These are phyloP conservation scores for Cryptomyrus ogoouensis DNA, from an alignment of 2,113 vertebrate genomes.

Conservation along the genomic window DNA sequence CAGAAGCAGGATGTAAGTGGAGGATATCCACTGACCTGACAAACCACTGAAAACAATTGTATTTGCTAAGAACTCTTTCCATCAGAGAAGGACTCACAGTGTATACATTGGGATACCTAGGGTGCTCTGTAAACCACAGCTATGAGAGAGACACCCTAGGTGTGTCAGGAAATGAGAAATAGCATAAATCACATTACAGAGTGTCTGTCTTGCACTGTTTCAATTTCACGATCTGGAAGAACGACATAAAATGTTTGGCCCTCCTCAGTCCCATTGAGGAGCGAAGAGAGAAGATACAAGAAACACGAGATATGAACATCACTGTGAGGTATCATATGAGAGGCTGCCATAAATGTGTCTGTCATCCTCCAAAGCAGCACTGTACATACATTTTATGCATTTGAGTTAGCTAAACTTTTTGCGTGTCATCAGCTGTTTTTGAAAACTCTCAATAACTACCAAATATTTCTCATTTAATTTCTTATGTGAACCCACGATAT, in stretches of 20 bases:
- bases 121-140: neutral
- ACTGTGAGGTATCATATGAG: neutral
- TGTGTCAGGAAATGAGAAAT: neutral
- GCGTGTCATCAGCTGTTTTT: neutral
- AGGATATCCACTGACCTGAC: slow-evolving; percentile 43
- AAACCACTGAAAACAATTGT: slow-evolving; percentile 27
- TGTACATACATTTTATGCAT: neutral
- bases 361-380: neutral
- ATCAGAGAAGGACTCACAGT: slow-evolving; percentile 15
- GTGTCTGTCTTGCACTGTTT: neutral
- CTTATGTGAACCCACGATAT: neutral
- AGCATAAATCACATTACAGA: neutral
- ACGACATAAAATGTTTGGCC: neutral
- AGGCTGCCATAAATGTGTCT: neutral
- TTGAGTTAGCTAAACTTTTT: neutral
- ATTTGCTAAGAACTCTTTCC: slow-evolving; percentile 33
- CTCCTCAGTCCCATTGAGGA: neutral
- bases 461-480: neutral
- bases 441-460: neutral
- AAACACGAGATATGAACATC: neutral
- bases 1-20: slow-evolving; percentile 52
- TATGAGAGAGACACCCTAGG: neutral
- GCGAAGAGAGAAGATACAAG: neutral
- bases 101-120: neutral
- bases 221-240: neutral